Evolutionary conservation across 2,797 vertebrate species (phyloP).

Genomic region (Novumbra hubbsi): DNA sequence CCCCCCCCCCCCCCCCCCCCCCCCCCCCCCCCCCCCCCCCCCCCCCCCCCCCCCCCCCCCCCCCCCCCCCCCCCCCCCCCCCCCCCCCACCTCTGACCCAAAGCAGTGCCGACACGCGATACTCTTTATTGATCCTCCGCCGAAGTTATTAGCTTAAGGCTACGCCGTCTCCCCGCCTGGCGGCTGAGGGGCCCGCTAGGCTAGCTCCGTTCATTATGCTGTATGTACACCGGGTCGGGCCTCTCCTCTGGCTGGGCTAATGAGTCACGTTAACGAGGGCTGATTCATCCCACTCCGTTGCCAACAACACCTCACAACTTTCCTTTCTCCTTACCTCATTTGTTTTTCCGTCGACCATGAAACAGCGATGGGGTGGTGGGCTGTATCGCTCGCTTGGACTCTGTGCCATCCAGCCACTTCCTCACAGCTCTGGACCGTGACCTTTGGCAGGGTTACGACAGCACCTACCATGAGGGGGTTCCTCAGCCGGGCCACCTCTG

Average conservation of each 20-base stretch:
- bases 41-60: too few relatives aligned
- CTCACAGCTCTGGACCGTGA: conserved; percentile 1
- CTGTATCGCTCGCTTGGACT: neutral
- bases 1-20: too few relatives aligned
- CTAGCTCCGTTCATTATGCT: conserved; percentile 18
- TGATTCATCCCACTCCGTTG: conserved; percentile 19
- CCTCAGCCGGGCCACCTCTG: neutral
- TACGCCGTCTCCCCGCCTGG: conserved; percentile 14
- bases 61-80: too few relatives aligned
- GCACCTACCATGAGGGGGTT: neutral
- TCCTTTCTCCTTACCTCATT: neutral
- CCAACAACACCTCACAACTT: conserved; percentile 24
- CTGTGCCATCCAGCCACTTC: neutral
- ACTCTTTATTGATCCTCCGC: conserved; percentile 2
- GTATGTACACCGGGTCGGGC: conserved; percentile 14
- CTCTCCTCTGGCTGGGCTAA: conserved; percentile 17
- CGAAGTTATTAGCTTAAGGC: neutral
- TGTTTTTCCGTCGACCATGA: conserved; percentile 11
- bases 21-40: too few relatives aligned
- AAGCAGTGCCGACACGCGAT: neutral
- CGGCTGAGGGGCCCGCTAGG: conserved; percentile 3
- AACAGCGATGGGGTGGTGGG: neutral
- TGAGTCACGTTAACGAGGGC: conserved; percentile 28
- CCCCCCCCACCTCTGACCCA: conserved; percentile 1
- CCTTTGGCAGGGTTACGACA: neutral